These are phyloP conservation scores for Nothura maculosa DNA, from an alignment of 2,797 vertebrate genomes.

Conservation along the genomic window DNA sequence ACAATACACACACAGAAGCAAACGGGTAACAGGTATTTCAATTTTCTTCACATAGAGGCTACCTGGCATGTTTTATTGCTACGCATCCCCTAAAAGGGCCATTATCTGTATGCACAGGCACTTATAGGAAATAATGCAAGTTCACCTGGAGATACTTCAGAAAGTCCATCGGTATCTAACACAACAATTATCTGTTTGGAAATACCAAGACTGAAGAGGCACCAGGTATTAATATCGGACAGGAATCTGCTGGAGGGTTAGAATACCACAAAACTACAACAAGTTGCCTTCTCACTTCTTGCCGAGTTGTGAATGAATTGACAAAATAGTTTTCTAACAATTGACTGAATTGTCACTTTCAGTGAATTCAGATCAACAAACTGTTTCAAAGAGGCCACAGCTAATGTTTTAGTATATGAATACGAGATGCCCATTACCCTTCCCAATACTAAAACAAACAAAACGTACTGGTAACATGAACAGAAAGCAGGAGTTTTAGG, in stretches of 20 bases:
- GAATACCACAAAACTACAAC: background rate
- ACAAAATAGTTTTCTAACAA: background rate
- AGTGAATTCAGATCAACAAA: background rate
- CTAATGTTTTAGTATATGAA: conserved; percentile 2
- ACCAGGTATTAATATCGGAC: background rate
- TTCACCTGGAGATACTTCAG: background rate
- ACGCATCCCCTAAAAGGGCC: background rate
- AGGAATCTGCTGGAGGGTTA: background rate
- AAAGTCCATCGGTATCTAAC: background rate
- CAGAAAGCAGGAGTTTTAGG: conserved; percentile 12
- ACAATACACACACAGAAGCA: background rate
- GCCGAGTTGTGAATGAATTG: background rate
- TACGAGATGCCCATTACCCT: conserved; percentile 10
- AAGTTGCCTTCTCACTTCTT: background rate
- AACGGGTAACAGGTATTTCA: background rate
- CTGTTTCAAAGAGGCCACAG: conserved; percentile 3
- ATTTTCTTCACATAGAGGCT: background rate
- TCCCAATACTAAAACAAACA: background rate
- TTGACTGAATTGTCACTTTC: background rate
- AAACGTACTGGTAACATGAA: background rate
- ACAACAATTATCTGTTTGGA: background rate
- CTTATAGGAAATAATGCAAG: background rate
- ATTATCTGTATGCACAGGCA: background rate
- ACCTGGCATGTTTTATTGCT: background rate
- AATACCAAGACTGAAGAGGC: background rate